Conservation (phyloP, 2,113 vertebrate species). For the Neolamprologus modestus region DNA sequence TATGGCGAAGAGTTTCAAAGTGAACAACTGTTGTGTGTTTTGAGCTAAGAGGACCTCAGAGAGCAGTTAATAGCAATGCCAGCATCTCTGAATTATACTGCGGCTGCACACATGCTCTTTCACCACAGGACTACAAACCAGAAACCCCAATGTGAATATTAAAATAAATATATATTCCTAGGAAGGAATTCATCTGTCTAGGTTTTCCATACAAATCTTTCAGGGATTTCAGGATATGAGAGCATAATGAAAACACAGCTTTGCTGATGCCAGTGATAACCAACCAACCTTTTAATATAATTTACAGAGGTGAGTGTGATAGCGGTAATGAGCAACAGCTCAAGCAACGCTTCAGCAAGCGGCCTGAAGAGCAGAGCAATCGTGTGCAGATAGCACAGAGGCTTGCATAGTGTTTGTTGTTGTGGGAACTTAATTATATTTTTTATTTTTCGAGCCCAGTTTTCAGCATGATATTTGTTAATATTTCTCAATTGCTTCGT, state of each 20-base stretch:
- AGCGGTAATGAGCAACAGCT: neutral
- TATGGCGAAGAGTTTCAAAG: conserved; percentile 25
- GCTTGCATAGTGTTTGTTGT: neutral
- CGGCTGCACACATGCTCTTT: neutral
- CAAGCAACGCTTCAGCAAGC: neutral
- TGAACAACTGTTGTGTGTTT: conserved; percentile 9
- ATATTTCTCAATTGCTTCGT: neutral
- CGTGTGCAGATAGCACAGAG: neutral
- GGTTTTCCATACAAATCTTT: neutral
- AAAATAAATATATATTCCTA: neutral
- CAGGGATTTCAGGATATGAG: neutral
- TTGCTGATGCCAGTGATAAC: neutral
- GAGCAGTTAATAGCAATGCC: conserved; percentile 1
- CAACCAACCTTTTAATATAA: neutral
- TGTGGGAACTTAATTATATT: neutral
- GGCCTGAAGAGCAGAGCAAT: neutral
- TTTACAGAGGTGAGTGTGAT: neutral
- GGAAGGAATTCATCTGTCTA: neutral
- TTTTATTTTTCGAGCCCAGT: neutral
- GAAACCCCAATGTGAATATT: neutral
- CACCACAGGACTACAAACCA: neutral
- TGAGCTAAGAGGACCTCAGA: neutral
- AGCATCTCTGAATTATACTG: conserved; percentile 18
- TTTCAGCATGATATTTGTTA: neutral
- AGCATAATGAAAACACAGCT: neutral